These are phyloP conservation scores for Polylopha cassiicola DNA, from an alignment of 2,888 invertebrate genomes.

Conservation along the genomic window DNA sequence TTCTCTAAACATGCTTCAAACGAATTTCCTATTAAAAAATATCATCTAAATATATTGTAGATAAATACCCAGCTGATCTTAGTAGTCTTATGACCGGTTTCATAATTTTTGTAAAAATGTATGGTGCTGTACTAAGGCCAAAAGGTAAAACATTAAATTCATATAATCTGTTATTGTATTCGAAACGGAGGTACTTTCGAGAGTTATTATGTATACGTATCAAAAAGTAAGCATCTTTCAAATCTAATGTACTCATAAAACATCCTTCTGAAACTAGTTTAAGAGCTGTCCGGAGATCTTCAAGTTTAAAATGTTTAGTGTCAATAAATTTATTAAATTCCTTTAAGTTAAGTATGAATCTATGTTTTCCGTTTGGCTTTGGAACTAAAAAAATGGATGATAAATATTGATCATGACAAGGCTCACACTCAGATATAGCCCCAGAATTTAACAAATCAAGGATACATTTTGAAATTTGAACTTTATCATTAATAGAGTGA, in stretches of 20 bases:
- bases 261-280: neutral
- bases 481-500: no score
- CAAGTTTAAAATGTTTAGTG: slow-evolving; percentile 8
- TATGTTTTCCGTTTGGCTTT: slow-evolving; percentile 7
- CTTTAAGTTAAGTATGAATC: slow-evolving; percentile 10
- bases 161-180: slow-evolving; percentile 6
- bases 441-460: no score
- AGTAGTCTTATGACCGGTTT: slow-evolving; percentile 20
- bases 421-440: neutral
- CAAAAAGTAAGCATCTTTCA: slow-evolving; percentile 16
- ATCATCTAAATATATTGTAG: slow-evolving; percentile 25
- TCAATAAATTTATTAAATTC: slow-evolving; percentile 5
- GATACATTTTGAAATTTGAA: no score
- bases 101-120: slow-evolving; percentile 16
- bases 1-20: slow-evolving; percentile 7
- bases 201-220: slow-evolving; percentile 5
- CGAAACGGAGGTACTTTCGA: slow-evolving; percentile 14
- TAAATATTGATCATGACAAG: slow-evolving; percentile 2
- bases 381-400: slow-evolving; percentile 5
- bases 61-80: slow-evolving; percentile 15
- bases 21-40: slow-evolving; percentile 3
- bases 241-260: slow-evolving; percentile 2
- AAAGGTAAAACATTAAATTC: slow-evolving; percentile 18
- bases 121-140: slow-evolving; percentile 13
- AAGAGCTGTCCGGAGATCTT: slow-evolving; percentile 8